phyloP scores from a whole-genome alignment of 2,888 invertebrate genomes.

The Petrolisthes cinctipes region DNA sequence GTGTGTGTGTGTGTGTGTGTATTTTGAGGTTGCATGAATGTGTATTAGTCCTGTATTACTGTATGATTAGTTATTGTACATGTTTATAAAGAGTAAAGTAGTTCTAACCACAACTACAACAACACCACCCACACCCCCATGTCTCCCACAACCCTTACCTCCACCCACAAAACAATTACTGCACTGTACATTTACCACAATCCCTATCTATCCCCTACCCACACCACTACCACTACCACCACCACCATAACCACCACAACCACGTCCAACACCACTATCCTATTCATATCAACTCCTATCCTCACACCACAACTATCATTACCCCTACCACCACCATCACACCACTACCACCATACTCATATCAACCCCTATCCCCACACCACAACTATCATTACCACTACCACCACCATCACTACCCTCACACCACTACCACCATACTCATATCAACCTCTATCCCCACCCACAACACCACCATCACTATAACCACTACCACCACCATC shows the following conservation, averaged over 20 bases:
- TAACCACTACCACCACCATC: not conserved
- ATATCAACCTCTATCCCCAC: not conserved
- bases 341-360: not conserved
- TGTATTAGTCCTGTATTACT: too few species aligned
- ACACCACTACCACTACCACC: not conserved
- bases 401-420: not conserved
- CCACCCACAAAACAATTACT: too few species aligned
- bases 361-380: not conserved
- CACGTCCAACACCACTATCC: not conserved
- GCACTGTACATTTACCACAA: too few species aligned
- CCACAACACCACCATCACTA: not conserved
- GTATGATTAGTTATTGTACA: too few species aligned
- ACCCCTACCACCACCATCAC: not conserved
- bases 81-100: too few species aligned
- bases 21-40: too few species aligned
- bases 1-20: too few species aligned
- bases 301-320: not conserved
- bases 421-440: not conserved
- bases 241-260: not conserved
- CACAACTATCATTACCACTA: not conserved
- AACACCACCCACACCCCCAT: too few species aligned
- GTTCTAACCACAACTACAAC: too few species aligned
- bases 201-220: too few species aligned
- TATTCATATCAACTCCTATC: not conserved
- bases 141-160: too few species aligned